A percentile compares a stretch with the other conserved stretches of the same genome.
These are phyloP conservation scores for Toxostoma redivivum DNA, from an alignment of 2,113 vertebrate species.

Conservation along the genomic window DNA sequence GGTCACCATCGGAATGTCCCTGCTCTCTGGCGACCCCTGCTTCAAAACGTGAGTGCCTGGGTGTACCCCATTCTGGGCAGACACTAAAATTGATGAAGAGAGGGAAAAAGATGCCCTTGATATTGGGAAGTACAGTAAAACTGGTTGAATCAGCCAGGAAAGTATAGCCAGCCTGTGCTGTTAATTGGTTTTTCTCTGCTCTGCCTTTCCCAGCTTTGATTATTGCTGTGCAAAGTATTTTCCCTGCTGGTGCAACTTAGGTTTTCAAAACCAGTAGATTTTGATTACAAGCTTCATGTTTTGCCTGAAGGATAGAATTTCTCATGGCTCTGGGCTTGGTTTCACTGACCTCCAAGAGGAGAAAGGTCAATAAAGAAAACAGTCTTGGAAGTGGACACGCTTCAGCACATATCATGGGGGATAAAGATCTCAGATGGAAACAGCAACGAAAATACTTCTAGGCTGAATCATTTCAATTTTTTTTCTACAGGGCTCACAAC, in stretches of 20 bases:
- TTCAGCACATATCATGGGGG: neutral
- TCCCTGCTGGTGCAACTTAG: neutral
- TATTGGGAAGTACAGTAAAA: neutral
- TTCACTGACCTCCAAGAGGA: neutral
- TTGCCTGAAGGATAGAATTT: neutral
- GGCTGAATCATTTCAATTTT: neutral
- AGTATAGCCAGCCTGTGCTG: neutral
- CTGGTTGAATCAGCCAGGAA: neutral
- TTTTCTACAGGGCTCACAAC: neutral
- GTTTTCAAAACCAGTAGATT: neutral
- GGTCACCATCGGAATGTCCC: slow-evolving; percentile 96
- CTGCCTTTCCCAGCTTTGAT: neutral
- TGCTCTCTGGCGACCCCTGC: slow-evolving; percentile 96
- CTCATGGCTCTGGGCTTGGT: neutral
- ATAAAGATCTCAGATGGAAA: slow-evolving; percentile 4
- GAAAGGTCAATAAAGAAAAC: slow-evolving; percentile 14
- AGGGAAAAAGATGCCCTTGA: neutral
- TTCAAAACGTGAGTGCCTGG: slow-evolving; percentile 93
- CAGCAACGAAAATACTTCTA: neutral
- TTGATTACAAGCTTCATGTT: neutral
- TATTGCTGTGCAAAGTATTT: neutral
- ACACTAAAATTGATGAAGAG: neutral
- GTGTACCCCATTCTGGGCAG: rapidly evolving
- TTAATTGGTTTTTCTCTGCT: neutral
- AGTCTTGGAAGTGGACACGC: neutral